Evolutionary conservation across 2,888 invertebrate genomes (phyloP).

Genomic region (Scrobipalpa atriplicella): DNA sequence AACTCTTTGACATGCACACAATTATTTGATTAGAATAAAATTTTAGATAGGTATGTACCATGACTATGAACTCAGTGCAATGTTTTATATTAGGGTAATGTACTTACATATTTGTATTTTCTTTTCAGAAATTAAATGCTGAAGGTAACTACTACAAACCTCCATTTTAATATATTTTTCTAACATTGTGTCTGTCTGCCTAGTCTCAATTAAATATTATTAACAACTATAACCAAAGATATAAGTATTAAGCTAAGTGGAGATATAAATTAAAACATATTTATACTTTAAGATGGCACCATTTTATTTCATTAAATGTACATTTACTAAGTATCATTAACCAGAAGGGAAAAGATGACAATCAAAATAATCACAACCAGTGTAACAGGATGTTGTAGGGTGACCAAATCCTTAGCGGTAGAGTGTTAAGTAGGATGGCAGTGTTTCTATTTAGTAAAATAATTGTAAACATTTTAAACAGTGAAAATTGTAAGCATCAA

Average conservation of each 20-base stretch:
- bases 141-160: conserved; percentile 47
- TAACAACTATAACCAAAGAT: neutral
- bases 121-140: conserved; percentile 54
- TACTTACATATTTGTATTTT: conserved; percentile 17
- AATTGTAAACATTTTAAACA: conserved; percentile 8
- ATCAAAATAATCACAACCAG: conserved; percentile 72
- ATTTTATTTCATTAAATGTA: conserved; percentile 62
- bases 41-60: no score
- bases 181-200: neutral
- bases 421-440: conserved; percentile 43
- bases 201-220: neutral
- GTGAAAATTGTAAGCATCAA: conserved; percentile 28
- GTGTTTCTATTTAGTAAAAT: conserved; percentile 38
- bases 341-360: conserved; percentile 42
- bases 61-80: no score
- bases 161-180: conserved; percentile 26
- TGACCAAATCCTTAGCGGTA: conserved; percentile 36
- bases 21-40: no score
- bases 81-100: no score
- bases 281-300: conserved; percentile 66
- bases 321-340: conserved; percentile 53
- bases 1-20: no score
- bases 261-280: conserved; percentile 39
- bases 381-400: conserved; percentile 53
- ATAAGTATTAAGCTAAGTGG: neutral